phyloP scores from a whole-genome alignment of 2,888 invertebrate species.

The Nemotelus pantherinus region DNA sequence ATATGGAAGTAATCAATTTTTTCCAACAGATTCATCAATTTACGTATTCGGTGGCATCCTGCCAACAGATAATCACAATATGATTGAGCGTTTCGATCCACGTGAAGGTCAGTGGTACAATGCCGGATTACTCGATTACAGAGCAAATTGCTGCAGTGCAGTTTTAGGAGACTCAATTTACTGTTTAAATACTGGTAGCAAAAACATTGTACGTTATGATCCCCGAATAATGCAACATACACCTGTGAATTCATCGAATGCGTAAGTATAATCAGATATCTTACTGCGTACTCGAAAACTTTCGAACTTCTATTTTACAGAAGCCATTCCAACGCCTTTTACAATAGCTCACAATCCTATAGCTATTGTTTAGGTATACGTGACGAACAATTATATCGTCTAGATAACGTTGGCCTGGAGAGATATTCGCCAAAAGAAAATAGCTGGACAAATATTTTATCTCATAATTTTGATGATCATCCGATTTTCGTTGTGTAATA shows the following conservation, averaged over 20 bases:
- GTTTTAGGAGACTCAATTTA: conserved; percentile 14
- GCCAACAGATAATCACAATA: conserved; percentile 4
- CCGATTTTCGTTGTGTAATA: conserved; percentile 15
- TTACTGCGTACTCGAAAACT: too few species aligned
- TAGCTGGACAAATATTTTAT: background rate
- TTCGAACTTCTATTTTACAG: too few species aligned
- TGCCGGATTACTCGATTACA: background rate
- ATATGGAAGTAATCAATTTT: background rate
- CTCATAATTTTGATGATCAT: background rate
- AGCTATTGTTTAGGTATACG: background rate
- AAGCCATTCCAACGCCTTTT: background rate
- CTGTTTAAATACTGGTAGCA: background rate
- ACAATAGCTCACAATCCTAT: background rate
- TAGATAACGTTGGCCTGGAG: background rate
- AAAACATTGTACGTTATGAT: conserved; percentile 17
- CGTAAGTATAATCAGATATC: background rate
- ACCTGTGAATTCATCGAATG: conserved; percentile 1
- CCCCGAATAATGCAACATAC: conserved; percentile 2
- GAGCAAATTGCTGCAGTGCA: background rate
- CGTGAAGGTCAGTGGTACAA: conserved; percentile 24
- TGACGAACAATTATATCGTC: conserved; percentile 1
- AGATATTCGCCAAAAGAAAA: background rate
- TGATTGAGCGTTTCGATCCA: conserved; percentile 22
- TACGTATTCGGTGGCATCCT: conserved; percentile 17
- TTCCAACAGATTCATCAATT: conserved; percentile 16